Evolutionary conservation across 2,888 invertebrate genomes (phyloP).

Genomic region (Baronia brevicornis): DNA sequence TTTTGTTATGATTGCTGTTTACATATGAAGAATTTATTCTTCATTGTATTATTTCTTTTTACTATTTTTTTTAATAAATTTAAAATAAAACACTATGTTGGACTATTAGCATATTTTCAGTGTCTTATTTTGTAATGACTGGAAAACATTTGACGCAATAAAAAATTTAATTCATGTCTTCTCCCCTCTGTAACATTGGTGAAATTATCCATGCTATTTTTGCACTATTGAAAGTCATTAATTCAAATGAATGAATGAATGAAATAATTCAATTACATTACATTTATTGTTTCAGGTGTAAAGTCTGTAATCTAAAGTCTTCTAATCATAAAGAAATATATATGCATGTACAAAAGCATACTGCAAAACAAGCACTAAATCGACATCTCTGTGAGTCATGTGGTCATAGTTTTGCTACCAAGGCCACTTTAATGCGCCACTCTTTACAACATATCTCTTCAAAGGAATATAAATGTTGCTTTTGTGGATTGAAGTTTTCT

Average conservation of each 20-base stretch:
- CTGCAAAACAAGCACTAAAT: conserved; percentile 32
- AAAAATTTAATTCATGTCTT: no score
- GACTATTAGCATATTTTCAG: no score
- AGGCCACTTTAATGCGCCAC: conserved; percentile 45
- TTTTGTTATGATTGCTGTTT: no score
- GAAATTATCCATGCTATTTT: no score
- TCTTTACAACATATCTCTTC: conserved; percentile 32
- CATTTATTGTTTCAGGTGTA: conserved; percentile 58
- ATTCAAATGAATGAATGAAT: no score
- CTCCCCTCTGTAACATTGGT: no score
- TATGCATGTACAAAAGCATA: conserved; percentile 74
- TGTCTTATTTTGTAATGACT: no score
- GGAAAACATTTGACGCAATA: not conserved
- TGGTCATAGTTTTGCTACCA: conserved; percentile 53
- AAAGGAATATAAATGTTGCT: conserved; percentile 31
- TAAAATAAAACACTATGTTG: no score
- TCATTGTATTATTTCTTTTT: not conserved
- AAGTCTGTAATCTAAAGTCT: conserved; percentile 75
- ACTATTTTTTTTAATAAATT: no score
- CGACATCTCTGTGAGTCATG: conserved; percentile 62
- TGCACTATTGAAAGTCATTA: no score
- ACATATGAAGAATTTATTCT: no score
- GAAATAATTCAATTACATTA: conserved; percentile 1
- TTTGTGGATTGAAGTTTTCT: conserved; percentile 38
- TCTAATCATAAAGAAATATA: conserved; percentile 73